Evolutionary conservation across 2,888 invertebrate species (phyloP).

Genomic region (Mythimna impura): DNA sequence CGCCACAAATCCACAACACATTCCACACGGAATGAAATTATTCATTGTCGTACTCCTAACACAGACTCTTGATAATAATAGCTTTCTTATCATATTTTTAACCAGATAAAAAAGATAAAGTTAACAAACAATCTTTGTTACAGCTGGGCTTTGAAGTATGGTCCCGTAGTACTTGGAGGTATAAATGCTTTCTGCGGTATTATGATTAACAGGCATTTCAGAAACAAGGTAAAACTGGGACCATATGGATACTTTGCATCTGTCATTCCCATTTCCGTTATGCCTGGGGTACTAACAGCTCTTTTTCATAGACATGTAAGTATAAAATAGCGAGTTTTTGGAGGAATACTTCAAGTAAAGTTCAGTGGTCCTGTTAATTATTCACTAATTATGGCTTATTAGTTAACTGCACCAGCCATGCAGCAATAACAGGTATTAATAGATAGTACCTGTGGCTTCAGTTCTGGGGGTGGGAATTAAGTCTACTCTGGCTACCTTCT

Average conservation of each 20-base stretch:
- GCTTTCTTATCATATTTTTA: neutral
- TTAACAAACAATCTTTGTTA: conserved; percentile 1
- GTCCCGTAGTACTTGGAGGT: conserved; percentile 86
- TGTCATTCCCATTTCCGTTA: conserved; percentile 90
- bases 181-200: conserved; percentile 89
- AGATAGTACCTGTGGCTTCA: too few species aligned
- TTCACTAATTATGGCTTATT: too few species aligned
- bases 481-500: too few species aligned
- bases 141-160: conserved; percentile 89
- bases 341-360: too few species aligned
- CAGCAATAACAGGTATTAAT: too few species aligned
- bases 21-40: too few species aligned
- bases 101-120: neutral
- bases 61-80: neutral
- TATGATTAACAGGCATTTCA: conserved; percentile 91
- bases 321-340: conserved; percentile 37
- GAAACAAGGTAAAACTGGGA: conserved; percentile 91
- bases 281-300: conserved; percentile 90
- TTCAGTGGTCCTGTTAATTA: too few species aligned
- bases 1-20: neutral
- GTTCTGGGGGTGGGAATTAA: too few species aligned
- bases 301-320: conserved; percentile 91
- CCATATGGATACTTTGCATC: conserved; percentile 91
- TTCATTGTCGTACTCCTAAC: neutral
- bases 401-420: too few species aligned